Evolutionary conservation across 2,888 invertebrate species (phyloP).

Genomic region (Biston betularia): DNA sequence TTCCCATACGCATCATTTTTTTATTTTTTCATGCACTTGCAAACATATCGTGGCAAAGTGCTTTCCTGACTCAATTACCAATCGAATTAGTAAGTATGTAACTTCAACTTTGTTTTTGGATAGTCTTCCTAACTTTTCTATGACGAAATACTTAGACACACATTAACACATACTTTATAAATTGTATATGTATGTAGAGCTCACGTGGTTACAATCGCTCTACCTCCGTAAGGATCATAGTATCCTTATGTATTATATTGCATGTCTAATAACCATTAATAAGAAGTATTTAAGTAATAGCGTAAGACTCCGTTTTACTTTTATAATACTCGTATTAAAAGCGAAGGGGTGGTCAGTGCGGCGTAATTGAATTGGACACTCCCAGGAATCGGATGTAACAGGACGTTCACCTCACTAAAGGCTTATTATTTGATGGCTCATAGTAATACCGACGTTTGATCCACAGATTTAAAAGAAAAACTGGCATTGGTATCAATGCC

Average conservation of each 20-base stretch:
- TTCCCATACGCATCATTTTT: too few relatives aligned
- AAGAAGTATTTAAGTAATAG: constrained; percentile 16
- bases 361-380: constrained; percentile 33
- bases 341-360: constrained; percentile 30
- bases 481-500: background rate
- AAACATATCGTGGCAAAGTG: too few relatives aligned
- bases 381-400: constrained; percentile 31
- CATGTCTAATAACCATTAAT: constrained; percentile 30
- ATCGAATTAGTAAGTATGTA: too few relatives aligned
- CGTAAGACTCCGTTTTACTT: constrained; percentile 20
- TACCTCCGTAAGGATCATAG: background rate
- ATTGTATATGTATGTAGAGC: background rate
- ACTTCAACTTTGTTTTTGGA: too few relatives aligned
- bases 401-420: constrained; percentile 30
- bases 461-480: background rate
- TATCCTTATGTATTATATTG: background rate
- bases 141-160: too few relatives aligned
- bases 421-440: constrained; percentile 2
- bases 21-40: too few relatives aligned
- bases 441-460: background rate
- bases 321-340: constrained; percentile 18
- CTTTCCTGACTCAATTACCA: too few relatives aligned
- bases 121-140: too few relatives aligned
- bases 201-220: background rate
- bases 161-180: background rate